Evolutionary conservation across 2,888 invertebrate species (phyloP), one percentile per base, ranked within the genome.

Genomic region (Nebria brevicollis): DNA sequence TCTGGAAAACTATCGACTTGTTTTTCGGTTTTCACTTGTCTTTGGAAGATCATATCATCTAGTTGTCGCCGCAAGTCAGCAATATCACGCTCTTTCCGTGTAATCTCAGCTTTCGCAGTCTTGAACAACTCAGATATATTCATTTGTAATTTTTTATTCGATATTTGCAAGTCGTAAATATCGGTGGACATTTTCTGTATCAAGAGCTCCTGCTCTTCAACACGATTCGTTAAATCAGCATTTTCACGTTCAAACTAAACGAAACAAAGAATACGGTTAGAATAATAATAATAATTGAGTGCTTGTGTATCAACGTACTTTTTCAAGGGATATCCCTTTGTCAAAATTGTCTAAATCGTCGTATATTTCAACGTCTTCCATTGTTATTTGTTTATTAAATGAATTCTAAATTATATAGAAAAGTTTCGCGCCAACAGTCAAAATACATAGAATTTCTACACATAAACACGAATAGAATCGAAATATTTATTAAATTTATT

Each of bases 81-180:
- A 77, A 91, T 90, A 77, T 86, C 87, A 66, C 84, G 86, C 83
- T 91, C 89, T 84, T 91, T 91, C n/a, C 91, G 86, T 26, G 87
- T 85, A 66, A 91, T 87, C 86, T 91, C 91, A 8, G 86, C 84
- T 84, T 88, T 89, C 0, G 91, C 91, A 25, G 91, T 91, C 84
- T 89, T 89, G 75, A 87, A 87, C 42, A 91, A 83, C 42, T 90
- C 89, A 0, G 91, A 90, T 70, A 90, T 87, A 83, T 91, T 91
- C 42, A 81, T 84, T 15, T 88, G 86, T 66, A 91, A 85, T 43
- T 85, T 87, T 54, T 87, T 84, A 76, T 90, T 89, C 1, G 85
- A 75, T 54, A 85, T 84, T 83, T 87, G 86, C 82, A 89, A 84
- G 42, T 85, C 83, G 8, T 75, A 77, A 20, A 88, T 80, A 83